Percentiles rank a stretch among this genome's conserved stretches.
Conservation (phyloP, 1,140 invertebrate species). For the Vollenhovia emeryi region DNA sequence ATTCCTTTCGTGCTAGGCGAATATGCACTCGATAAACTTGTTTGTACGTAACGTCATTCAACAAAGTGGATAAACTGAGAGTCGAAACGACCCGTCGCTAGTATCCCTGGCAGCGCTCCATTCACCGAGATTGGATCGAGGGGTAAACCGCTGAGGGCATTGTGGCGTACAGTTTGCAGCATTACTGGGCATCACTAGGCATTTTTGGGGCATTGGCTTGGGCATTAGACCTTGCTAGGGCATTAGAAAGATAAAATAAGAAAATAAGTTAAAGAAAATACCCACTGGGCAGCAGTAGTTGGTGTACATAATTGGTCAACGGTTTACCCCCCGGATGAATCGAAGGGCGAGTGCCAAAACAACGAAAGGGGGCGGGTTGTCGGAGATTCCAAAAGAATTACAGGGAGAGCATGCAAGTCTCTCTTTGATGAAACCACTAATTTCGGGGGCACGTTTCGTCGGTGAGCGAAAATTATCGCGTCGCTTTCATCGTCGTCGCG, state of each 20-base stretch:
- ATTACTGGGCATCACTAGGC: too few species aligned
- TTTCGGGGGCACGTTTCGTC: constrained; percentile 53
- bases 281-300: too few species aligned
- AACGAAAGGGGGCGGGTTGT: neutral
- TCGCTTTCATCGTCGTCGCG: constrained; percentile 20
- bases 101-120: constrained; percentile 59
- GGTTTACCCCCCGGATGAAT: too few species aligned
- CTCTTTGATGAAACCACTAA: constrained; percentile 63
- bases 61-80: constrained; percentile 55
- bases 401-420: neutral
- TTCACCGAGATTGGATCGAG: constrained; percentile 58
- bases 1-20: too few species aligned
- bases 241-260: too few species aligned
- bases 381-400: neutral
- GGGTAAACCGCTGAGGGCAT: too few species aligned
- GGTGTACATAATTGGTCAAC: too few species aligned
- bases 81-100: constrained; percentile 61
- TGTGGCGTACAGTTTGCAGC: too few species aligned
- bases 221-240: too few species aligned
- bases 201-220: too few species aligned
- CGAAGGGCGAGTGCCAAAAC: neutral
- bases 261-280: too few species aligned
- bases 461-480: neutral
- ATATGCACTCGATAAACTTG: neutral
- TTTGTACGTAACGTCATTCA: constrained; percentile 12